These are phyloP conservation scores for Austrofundulus limnaeus DNA, from an alignment of 2,113 vertebrate species.

Conservation along the genomic window DNA sequence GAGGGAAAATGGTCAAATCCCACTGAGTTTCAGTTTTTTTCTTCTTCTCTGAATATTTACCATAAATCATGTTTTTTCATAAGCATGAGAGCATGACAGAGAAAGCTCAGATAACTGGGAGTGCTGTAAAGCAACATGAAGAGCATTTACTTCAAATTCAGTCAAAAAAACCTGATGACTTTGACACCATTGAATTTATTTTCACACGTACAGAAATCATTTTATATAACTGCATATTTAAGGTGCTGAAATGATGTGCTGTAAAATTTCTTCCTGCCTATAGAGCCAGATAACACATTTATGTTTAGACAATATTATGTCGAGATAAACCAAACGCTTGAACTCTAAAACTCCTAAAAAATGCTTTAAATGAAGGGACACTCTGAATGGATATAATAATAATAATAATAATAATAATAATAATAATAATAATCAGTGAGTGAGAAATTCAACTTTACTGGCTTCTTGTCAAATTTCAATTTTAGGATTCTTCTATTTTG, in stretches of 20 bases:
- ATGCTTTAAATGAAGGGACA: not conserved
- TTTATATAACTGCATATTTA: too few species aligned
- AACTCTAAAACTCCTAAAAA: constrained; percentile 19
- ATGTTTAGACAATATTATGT: constrained; percentile 19
- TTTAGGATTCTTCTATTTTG: too few species aligned
- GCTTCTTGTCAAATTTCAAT: too few species aligned
- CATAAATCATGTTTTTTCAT: constrained; percentile 35
- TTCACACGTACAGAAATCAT: too few species aligned
- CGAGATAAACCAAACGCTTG: constrained; percentile 20
- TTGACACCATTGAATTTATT: not conserved
- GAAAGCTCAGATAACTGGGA: not conserved
- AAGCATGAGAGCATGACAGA: constrained; percentile 5
- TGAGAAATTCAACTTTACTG: too few species aligned
- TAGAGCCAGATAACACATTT: not conserved
- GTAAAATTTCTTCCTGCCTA: constrained; percentile 1
- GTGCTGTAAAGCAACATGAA: constrained; percentile 4
- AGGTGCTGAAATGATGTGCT: not conserved
- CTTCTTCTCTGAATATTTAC: constrained; percentile 41
- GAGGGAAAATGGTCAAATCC: constrained; percentile 21
- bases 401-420: too few species aligned
- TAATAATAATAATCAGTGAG: too few species aligned
- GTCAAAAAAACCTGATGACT: constrained; percentile 18
- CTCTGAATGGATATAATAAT: too few species aligned
- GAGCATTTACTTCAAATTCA: constrained; percentile 8
- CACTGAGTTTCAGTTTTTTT: constrained; percentile 21